A percentile compares a stretch with the other conserved stretches of the same genome.
Conservation (phyloP, 2,888 invertebrate species). For the Orthosia gothica region DNA sequence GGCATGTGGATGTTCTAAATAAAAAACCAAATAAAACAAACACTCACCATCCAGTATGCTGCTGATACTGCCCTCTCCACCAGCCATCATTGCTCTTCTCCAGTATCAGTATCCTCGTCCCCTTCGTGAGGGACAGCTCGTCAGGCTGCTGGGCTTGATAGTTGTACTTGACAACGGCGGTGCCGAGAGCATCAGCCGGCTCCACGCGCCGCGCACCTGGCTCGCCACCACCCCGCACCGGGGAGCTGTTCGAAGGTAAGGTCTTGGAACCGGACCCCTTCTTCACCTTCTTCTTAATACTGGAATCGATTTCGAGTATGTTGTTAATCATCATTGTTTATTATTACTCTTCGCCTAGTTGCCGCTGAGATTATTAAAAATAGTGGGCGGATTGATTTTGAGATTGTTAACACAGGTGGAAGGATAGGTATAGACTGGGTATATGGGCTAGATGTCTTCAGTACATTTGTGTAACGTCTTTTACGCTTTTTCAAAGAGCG, state of each 20-base stretch:
- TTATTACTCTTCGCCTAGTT: background rate
- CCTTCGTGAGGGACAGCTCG: conserved; percentile 98
- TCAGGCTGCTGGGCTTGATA: conserved; percentile 98
- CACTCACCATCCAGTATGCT: conserved; percentile 91
- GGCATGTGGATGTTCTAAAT: background rate
- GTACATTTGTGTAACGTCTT: background rate
- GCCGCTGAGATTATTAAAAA: too few species aligned
- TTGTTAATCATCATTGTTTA: conserved; percentile 10
- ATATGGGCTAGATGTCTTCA: background rate
- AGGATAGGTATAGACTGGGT: background rate
- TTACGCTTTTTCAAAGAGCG: background rate
- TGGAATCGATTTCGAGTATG: conserved; percentile 69
- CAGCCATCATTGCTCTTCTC: conserved; percentile 99
- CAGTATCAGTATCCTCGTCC: conserved; percentile 97
- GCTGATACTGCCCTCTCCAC: conserved; percentile 98
- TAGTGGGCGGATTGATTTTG: too few species aligned
- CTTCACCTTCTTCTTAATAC: conserved; percentile 97
- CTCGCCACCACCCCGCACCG: conserved; percentile 94
- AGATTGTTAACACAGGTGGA: too few species aligned
- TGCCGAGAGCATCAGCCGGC: conserved; percentile 96
- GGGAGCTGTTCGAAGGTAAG: conserved; percentile 96
- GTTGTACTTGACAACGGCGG: conserved; percentile 98
- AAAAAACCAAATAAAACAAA: conserved; percentile 1
- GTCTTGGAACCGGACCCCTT: conserved; percentile 96
- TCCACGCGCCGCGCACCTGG: conserved; percentile 95